Base-by-base conservation (phyloP, 2,797 vertebrate genomes). In the Carduelis carduelis region DNA sequence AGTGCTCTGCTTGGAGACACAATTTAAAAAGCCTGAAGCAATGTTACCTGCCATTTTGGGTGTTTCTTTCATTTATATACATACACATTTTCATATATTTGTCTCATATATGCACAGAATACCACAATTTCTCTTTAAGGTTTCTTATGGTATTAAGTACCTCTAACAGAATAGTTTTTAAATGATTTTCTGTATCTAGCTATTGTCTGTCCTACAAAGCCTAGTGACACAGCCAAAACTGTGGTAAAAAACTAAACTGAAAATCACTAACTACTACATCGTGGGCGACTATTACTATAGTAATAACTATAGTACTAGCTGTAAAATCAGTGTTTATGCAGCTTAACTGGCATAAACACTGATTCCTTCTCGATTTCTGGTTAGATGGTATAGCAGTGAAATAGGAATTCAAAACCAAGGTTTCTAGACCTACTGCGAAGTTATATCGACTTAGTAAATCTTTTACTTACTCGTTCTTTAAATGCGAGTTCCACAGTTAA, bases 21-120 rank as follows among this genome's bases (percentile, higher is more conserved):
- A 70, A 57, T 43, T 87, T 69, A 84, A 32, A 74, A 85, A 72
- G 37, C 44, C 44, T 77, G 75, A 85, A 92, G 34, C 37, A 82
- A 37, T 19, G 13, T 85, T 90, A 56, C 14, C 34, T 43, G 21
- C 72, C 23, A 4, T 34, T 87, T 63, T 64, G 8, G 39, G 12
- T 9, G 13, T 17, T 81, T 75, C 18, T 85, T 78, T 70, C 9
- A 64, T 65, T 65, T 53, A 3, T 59, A 27, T 46, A 26, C 49
- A 55, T 8, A 14, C 4, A 41, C 7, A 43, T 61, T 32, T 77
- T 49, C 18, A 39, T 28, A 7, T 46, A 43, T 46, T 69, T 83
- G 12, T 74, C 26, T 57, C 41, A 24, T 18, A 44, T 8, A 50
- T 2, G 2, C 15, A 50, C 12, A 70, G 26, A 85, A 66, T 87